Evolutionary conservation across 2,888 invertebrate species (phyloP).

Genomic region (Trichogramma evanescens): DNA sequence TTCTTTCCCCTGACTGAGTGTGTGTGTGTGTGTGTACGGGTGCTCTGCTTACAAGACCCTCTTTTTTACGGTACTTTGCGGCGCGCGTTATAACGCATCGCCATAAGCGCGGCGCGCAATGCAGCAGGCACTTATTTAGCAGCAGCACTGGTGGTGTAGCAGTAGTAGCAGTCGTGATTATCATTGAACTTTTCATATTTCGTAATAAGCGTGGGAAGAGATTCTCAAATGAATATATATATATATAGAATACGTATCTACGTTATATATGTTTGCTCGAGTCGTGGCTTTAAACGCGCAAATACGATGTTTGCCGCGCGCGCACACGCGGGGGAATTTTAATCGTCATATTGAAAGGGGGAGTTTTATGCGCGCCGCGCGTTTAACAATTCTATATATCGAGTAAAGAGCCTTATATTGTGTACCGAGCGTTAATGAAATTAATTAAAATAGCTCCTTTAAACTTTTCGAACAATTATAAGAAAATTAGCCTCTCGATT

Average conservation of each 20-base stretch:
- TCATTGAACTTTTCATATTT: slow-evolving; percentile 23
- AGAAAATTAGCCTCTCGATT: too few relatives aligned
- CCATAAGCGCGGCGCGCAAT: too few relatives aligned
- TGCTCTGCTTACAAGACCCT: background rate
- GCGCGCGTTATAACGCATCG: background rate
- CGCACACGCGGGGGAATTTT: slow-evolving; percentile 21
- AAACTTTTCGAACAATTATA: background rate
- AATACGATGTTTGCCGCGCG: background rate
- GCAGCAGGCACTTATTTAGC: too few relatives aligned
- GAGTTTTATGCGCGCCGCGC: background rate
- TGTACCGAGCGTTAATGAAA: slow-evolving; percentile 11
- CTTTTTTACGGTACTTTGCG: slow-evolving; percentile 19
- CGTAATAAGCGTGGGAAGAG: slow-evolving; percentile 23
- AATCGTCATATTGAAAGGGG: slow-evolving; percentile 15
- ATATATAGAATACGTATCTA: too few relatives aligned
- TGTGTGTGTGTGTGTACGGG: too few relatives aligned
- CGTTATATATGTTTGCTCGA: too few relatives aligned
- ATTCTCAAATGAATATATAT: background rate
- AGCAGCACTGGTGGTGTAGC: too few relatives aligned
- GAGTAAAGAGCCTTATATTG: background rate
- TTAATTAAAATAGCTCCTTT: slow-evolving; percentile 17
- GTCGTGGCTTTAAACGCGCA: background rate
- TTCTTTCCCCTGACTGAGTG: too few relatives aligned
- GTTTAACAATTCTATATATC: background rate
- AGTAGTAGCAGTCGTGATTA: slow-evolving; percentile 7